A percentile compares a stretch with the other conserved stretches of the same genome.
Conservation (phyloP, 2,797 vertebrate species). For the Phrynocephalus forsythii region DNA sequence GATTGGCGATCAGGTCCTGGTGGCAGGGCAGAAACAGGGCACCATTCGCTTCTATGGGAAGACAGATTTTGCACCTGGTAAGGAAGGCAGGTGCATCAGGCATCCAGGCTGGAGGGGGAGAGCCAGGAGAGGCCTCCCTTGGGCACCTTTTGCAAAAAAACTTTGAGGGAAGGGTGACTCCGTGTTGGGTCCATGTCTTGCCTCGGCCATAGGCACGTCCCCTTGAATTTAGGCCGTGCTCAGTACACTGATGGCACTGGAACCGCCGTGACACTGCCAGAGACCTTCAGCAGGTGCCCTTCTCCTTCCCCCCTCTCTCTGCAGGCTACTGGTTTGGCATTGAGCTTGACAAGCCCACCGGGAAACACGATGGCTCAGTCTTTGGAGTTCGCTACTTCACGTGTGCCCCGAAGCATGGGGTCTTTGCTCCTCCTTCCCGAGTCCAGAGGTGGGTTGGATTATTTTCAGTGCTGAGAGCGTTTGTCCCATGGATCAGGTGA, state of each 20-base stretch:
- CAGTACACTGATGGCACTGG: background rate
- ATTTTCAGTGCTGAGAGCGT: background rate
- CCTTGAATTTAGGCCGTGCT: too few species aligned
- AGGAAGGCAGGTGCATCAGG: background rate
- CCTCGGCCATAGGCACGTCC: too few species aligned
- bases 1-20: constrained; percentile 91
- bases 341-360: constrained; percentile 89
- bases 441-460: constrained; percentile 86
- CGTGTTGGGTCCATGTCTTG: too few species aligned
- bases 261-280: background rate
- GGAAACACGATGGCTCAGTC: constrained; percentile 93
- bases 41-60: constrained; percentile 90
- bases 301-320: background rate
- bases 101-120: background rate
- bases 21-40: constrained; percentile 91
- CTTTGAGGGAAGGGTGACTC: too few species aligned
- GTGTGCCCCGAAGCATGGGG: constrained; percentile 89
- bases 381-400: constrained; percentile 93
- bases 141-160: too few species aligned
- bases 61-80: constrained; percentile 94
- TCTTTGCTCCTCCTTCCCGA: constrained; percentile 92
- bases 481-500: background rate
- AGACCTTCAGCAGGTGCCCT: too few species aligned
- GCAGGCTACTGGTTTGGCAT: constrained; percentile 93
- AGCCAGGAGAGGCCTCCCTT: background rate